Evolutionary conservation across 2,888 invertebrate species (phyloP), one percentile per base, ranked within the genome.

Genomic region (Pollenia angustigena): DNA sequence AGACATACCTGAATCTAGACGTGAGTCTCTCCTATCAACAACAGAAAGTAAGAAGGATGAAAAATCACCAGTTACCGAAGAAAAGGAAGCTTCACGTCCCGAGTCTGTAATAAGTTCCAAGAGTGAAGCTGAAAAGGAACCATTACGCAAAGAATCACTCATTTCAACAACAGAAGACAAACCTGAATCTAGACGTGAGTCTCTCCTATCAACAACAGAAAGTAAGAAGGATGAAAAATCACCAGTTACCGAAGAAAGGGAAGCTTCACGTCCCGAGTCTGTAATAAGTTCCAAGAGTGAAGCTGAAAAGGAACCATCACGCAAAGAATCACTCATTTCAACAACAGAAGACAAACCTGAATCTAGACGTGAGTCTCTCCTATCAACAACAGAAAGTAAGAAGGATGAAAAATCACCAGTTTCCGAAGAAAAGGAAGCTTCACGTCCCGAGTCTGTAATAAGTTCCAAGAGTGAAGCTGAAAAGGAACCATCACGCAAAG

Each of bases 21-120:
- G 60, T 16, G 86, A 87, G 74, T 88, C 88, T 0, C 56, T 89
- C 42, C 60, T 79, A 40, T 87, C 89, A 0, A 80, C 72, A 0
- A 85, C 80, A 18, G 85, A 81, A 64, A 79, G 69, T 12, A 69
- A 84, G n/a, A 82, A 75, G 40, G 82, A 83, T 52, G 85, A 74
- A 0, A 80, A 86, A 81, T 81, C 87, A 0, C 52, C 66, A n/a
- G 32, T 79, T 9, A 48, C 81, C 18, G 66, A 78, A 52, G 87
- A 89, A 69, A 58, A 16, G 23, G 92, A 90, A n/a, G 89, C 90
- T 14, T 91, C 92, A 0, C 91, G 91, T 42, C 91, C 91, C 1
- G 84, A 88, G 4, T 90, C 91, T 1, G 87, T 56, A 48, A 60
- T 23, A 16, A 82, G 82, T 32, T 62, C 66, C 10, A 54, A 54